Conservation (phyloP, 1,140 invertebrate species). For the Pogonus chalceus region DNA sequence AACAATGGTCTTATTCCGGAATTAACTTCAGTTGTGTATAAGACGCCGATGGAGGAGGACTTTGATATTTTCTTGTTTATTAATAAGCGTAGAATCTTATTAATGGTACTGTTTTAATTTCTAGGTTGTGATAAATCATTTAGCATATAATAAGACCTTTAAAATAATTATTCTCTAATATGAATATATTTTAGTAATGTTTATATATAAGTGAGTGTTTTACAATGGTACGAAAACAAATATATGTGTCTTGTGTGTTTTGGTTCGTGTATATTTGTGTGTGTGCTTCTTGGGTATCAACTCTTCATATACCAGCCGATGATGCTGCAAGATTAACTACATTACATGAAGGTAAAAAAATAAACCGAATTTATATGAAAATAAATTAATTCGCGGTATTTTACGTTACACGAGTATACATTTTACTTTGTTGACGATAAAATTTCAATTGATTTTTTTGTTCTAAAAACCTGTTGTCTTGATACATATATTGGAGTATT, state of each 20-base stretch:
- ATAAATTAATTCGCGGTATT: too few species aligned
- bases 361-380: too few species aligned
- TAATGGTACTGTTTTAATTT: not conserved
- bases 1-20: not conserved
- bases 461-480: too few species aligned
- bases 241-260: not conserved
- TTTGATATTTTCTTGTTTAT: not conserved
- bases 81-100: not conserved
- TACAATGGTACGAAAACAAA: not conserved
- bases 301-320: not conserved
- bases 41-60: not conserved
- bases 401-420: too few species aligned
- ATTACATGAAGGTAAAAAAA: too few species aligned
- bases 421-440: too few species aligned
- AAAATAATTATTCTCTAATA: not conserved
- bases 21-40: not conserved
- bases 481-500: too few species aligned
- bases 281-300: not conserved
- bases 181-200: constrained; percentile 2
- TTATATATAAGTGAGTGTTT: not conserved
- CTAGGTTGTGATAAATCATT: not conserved
- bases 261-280: not conserved
- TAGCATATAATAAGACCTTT: not conserved
- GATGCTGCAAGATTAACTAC: too few species aligned
- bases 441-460: too few species aligned